Conservation (phyloP, 2,797 vertebrate genomes). For the Chlorospingus semifuscus region DNA sequence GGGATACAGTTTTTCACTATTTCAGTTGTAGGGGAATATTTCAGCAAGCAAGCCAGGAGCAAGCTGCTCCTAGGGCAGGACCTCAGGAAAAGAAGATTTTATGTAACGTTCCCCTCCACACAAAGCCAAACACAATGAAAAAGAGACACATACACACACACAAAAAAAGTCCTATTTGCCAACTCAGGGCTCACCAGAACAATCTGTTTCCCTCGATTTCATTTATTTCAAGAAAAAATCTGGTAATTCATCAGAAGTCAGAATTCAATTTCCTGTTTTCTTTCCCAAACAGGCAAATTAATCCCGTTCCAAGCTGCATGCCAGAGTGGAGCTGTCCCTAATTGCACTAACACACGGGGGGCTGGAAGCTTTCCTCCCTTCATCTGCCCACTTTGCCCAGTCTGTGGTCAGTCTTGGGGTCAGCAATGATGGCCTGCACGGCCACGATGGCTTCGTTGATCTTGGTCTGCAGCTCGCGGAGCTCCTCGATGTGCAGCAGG, state of each 20-base stretch:
- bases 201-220: slow-evolving; percentile 47
- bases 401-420: slow-evolving; percentile 97
- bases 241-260: slow-evolving; percentile 27
- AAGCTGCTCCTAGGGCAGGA: neutral
- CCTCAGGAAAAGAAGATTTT: neutral
- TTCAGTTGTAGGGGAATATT: neutral
- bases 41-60: neutral
- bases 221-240: slow-evolving; percentile 67
- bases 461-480: slow-evolving; percentile 93
- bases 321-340: slow-evolving; percentile 13
- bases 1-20: neutral
- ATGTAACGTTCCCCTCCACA: neutral
- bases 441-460: slow-evolving; percentile 98
- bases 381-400: slow-evolving; percentile 98
- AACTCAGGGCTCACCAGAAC: slow-evolving; percentile 6
- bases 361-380: neutral
- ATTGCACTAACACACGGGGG: neutral
- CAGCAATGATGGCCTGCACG: slow-evolving; percentile 95
- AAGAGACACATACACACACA: neutral
- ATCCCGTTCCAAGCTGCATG: slow-evolving; percentile 54
- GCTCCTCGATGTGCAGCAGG: slow-evolving; percentile 95
- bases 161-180: neutral
- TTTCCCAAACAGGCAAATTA: slow-evolving; percentile 16
- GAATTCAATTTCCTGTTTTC: slow-evolving; percentile 37
- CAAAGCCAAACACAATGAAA: neutral